phyloP scores from a whole-genome alignment of 2,888 invertebrate genomes.

The Rhagium mordax region DNA sequence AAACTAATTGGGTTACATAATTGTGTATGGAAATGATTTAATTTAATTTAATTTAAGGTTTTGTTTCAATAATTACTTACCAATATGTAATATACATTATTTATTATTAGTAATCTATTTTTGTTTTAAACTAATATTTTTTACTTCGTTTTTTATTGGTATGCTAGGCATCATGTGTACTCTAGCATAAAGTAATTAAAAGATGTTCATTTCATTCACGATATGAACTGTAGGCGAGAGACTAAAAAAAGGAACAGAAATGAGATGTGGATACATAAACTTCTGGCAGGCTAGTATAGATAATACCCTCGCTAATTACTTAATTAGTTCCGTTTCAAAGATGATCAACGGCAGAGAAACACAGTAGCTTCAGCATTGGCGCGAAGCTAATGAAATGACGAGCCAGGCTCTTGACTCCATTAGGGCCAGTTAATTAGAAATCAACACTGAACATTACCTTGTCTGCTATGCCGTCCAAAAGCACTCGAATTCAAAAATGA shows the following conservation, averaged over 20 bases:
- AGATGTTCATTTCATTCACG: slow-evolving; percentile 49
- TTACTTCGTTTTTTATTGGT: neutral
- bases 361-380: slow-evolving; percentile 42
- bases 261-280: slow-evolving; percentile 42
- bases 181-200: slow-evolving; percentile 49
- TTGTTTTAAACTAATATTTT: neutral
- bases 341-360: slow-evolving; percentile 61
- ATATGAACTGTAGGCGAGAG: slow-evolving; percentile 41
- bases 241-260: slow-evolving; percentile 38
- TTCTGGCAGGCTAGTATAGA: slow-evolving; percentile 41
- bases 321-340: slow-evolving; percentile 66
- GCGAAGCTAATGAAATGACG: slow-evolving; percentile 63
- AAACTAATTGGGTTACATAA: too few species aligned
- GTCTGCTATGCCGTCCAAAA: slow-evolving; percentile 1
- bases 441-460: slow-evolving; percentile 59
- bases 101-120: neutral
- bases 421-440: slow-evolving; percentile 66
- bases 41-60: too few species aligned
- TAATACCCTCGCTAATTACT: slow-evolving; percentile 63
- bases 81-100: too few species aligned
- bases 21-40: too few species aligned
- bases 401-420: slow-evolving; percentile 59
- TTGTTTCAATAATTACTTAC: too few species aligned
- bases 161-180: slow-evolving; percentile 15
- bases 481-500: slow-evolving; percentile 3